These are phyloP conservation scores for Phylloscopus trochilus DNA, from an alignment of 2,113 vertebrate species.

Conservation along the genomic window DNA sequence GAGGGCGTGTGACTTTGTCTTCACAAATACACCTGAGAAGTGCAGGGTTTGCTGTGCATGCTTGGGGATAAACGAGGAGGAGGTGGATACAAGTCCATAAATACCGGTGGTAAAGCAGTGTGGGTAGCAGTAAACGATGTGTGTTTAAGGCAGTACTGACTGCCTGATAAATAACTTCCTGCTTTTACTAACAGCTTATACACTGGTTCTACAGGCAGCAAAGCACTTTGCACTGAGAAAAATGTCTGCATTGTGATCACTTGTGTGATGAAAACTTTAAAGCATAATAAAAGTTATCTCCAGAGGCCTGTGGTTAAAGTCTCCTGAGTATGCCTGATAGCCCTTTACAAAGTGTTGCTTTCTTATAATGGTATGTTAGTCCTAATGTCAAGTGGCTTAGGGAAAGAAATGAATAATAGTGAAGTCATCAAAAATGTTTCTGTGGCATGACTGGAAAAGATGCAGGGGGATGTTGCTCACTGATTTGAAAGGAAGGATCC, in stretches of 20 bases:
- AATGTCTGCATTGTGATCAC: neutral
- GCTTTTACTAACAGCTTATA: conserved; percentile 45
- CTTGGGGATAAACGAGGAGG: neutral
- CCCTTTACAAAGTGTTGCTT: neutral
- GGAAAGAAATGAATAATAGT: neutral
- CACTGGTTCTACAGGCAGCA: neutral
- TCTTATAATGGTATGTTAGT: neutral
- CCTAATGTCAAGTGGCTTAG: neutral
- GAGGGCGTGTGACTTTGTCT: neutral
- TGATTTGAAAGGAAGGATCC: neutral
- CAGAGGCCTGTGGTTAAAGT: conserved; percentile 13
- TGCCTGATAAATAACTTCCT: neutral
- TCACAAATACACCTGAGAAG: neutral
- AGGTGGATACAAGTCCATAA: neutral
- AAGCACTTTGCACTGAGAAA: conserved; percentile 10
- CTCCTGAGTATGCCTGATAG: neutral
- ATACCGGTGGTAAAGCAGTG: neutral
- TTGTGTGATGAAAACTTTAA: neutral
- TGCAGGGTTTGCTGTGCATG: neutral
- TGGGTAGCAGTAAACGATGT: neutral
- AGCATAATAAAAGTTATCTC: conserved; percentile 43
- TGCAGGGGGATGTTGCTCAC: neutral
- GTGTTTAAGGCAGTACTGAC: neutral
- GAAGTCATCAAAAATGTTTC: neutral
- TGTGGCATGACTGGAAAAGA: neutral